Conservation (phyloP, 2,113 vertebrate genomes). For the Mustela nigripes region DNA sequence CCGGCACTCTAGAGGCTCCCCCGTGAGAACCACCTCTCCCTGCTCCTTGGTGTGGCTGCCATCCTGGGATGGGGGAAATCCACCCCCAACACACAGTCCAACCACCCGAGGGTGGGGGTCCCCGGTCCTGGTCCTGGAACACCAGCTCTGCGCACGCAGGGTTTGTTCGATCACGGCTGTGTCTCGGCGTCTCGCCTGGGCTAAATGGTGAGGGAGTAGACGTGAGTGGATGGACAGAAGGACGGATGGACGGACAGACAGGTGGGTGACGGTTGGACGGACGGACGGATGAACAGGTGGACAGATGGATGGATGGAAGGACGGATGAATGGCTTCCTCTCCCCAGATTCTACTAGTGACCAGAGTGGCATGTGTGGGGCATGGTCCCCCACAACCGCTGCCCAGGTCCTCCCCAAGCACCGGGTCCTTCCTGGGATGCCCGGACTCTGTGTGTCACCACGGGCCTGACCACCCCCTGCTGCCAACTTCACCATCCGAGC, state of each 20-base stretch:
- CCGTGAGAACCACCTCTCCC: accelerated
- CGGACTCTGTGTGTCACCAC: background rate
- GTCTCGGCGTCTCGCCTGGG: background rate
- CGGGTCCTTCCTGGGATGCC: background rate
- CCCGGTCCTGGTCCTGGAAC: too few relatives aligned
- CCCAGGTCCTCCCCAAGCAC: too few relatives aligned
- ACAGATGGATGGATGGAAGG: accelerated
- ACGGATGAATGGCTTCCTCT: too few relatives aligned
- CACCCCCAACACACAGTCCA: background rate
- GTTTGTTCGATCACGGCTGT: background rate
- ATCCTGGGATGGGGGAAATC: background rate
- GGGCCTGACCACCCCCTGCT: too few relatives aligned
- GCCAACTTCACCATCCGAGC: too few relatives aligned
- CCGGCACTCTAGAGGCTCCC: background rate
- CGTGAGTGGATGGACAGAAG: too few relatives aligned
- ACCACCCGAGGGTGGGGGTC: background rate
- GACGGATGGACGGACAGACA: background rate
- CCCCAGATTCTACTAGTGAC: background rate
- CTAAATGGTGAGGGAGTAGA: background rate
- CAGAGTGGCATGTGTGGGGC: background rate
- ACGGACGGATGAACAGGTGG: accelerated
- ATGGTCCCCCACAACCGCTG: accelerated
- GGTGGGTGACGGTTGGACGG: too few relatives aligned
- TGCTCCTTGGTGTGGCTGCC: accelerated
- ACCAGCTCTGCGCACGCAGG: background rate